Base-by-base conservation (phyloP, 1,140 invertebrate genomes). In the Eurosta solidaginis region DNA sequence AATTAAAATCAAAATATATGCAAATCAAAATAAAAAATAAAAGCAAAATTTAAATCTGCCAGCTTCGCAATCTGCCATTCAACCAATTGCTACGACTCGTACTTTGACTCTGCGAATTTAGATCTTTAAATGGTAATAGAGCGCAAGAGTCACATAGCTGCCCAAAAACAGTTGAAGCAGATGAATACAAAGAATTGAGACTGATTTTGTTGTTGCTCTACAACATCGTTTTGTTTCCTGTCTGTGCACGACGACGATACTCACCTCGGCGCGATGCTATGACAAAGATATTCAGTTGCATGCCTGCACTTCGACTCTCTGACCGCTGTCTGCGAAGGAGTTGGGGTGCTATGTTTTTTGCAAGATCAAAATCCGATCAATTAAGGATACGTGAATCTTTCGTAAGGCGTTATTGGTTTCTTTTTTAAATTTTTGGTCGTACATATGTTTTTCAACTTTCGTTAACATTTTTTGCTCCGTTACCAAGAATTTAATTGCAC, bases 1-100 rank as follows among this genome's bases (percentile, higher is more conserved):
- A 85, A 85, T 85, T 85, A 85, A 85, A 85, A 85, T 81, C 84
- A 80, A 85, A 85, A 85, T 85, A 84, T 85, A 85, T 85, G 84
- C 84, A 85, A 85, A 85, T 85, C 84, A 85, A 85, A 84, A n/a
- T n/a, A n/a, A 40, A 68, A 36, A 68, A n/a, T 40, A 68, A 68
- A 68, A 80, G 77, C 77, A 14, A 44, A 45, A 47, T 74, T 22
- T 22, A 74, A 74, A 74, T 74, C 42, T 17, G 27, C 25, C 44
- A 47, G 27, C 75, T 27, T 76, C 20, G 68, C 33, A 17, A 50
- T 17, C 75, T 6, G 47, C 45, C 36, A 49, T 40, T 29, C 36
- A 20, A 42, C 27, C 36, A 17, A n/a, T 29, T 12, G 27, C 63
- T 29, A 6, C 29, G 12, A 22, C 29, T 73, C 33, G 36, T 12